Base-by-base conservation (phyloP, 2,888 invertebrate species). In the Melanophora roralis region DNA sequence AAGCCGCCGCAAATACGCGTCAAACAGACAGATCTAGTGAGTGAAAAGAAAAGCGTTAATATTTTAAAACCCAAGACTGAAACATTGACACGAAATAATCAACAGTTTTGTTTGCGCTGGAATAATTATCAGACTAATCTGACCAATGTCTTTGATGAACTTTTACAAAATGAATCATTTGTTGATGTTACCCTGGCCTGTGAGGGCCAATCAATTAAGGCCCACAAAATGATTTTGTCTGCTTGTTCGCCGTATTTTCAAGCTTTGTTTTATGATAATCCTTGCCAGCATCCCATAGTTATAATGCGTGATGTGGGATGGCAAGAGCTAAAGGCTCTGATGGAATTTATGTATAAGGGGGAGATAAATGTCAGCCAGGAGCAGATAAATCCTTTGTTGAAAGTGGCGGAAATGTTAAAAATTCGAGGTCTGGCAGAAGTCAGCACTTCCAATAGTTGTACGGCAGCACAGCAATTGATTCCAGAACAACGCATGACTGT, bases 231-330 rank as follows among this genome's bases (percentile, higher is more conserved):
- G 93, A 96, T 97, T 62, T 91, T 97, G 68, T 96, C 96, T 62
- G 97, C 97, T 80, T 97, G 97, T 92, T 96, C 96, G 88, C 97
- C 97, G 16, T 97, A 97, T 91, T 97, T 97, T 91, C 96, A 97
- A 90, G 92, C 94, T 49, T 91, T 97, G 83, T 96, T 97, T 91
- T 95, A 95, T 91, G 97, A 97, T 86, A 97, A 97, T 90, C 97
- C 97, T 75, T 97, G 97, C 91, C 95, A 95, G 89, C 97, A 97
- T 88, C 97, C 97, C 78, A 97, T 97, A 85, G 95, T 97, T 85
- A 96, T 97, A 82, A 94, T 97, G 93, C 94, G 96, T 86, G 97
- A 97, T 90, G 95, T 97, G 83, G 95, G 95, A 89, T 97, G 95
- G 93, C 93, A 94, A 78, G 97, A 97, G 87, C 90, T 97, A 83